phyloP scores from a whole-genome alignment of 2,888 invertebrate species.

The Sepioteuthis lessoniana region DNA sequence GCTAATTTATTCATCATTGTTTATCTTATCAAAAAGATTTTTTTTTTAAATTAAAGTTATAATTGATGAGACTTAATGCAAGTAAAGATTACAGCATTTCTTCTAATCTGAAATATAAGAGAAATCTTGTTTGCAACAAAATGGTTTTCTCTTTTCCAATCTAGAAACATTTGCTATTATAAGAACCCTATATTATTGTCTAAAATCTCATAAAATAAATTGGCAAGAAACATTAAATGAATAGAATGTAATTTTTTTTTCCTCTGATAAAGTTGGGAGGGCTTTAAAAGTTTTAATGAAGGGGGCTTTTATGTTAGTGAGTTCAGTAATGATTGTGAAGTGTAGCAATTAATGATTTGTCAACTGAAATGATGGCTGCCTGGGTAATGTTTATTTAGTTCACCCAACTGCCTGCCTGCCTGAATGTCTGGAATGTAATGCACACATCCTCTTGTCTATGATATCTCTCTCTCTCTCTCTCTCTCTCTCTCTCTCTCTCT shows the following conservation, averaged over 20 bases:
- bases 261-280: not conserved
- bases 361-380: not conserved
- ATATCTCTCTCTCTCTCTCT: not conserved
- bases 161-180: too few species aligned
- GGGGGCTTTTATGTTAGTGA: not conserved
- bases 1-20: too few species aligned
- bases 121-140: too few species aligned
- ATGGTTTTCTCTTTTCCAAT: too few species aligned
- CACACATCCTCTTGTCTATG: not conserved
- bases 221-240: not conserved
- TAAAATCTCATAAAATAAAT: not conserved
- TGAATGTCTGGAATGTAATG: not conserved
- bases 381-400: not conserved
- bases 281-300: not conserved
- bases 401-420: not conserved
- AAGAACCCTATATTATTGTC: too few species aligned
- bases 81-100: too few species aligned
- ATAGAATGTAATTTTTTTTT: not conserved
- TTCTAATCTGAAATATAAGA: too few species aligned
- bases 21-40: too few species aligned
- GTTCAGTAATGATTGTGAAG: constrained; percentile 17
- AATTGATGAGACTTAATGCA: too few species aligned
- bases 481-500: not conserved
- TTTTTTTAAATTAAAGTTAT: too few species aligned
- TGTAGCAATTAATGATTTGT: constrained; percentile 23